Evolutionary conservation across 2,797 vertebrate species (phyloP).

Genomic region (Schizothorax lantsangensis): DNA sequence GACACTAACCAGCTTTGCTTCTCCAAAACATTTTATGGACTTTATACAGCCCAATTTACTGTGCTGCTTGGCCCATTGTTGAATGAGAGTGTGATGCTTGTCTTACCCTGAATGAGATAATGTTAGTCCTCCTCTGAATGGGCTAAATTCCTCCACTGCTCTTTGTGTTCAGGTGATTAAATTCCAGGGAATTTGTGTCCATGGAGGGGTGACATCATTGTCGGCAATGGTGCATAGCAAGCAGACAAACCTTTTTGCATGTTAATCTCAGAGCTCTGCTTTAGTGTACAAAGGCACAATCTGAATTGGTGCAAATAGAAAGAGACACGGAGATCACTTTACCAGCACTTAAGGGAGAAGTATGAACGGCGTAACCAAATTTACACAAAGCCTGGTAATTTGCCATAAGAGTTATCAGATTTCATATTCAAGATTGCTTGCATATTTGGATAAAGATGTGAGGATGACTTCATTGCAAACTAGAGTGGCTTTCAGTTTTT

Average conservation of each 20-base stretch:
- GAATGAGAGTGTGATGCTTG: slow-evolving; percentile 77
- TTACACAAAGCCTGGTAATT: slow-evolving; percentile 25
- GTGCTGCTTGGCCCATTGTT: slow-evolving; percentile 75
- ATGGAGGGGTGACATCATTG: slow-evolving; percentile 71
- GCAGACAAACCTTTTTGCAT: slow-evolving; percentile 74
- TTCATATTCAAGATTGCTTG: slow-evolving; percentile 20
- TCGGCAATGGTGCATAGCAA: slow-evolving; percentile 72
- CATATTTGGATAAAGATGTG: background rate
- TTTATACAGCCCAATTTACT: slow-evolving; percentile 76
- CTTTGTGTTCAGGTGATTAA: slow-evolving; percentile 77
- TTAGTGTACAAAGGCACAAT: slow-evolving; percentile 49
- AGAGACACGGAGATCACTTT: slow-evolving; percentile 22
- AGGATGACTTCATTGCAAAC: slow-evolving; percentile 1
- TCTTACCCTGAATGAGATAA: slow-evolving; percentile 78
- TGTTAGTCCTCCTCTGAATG: slow-evolving; percentile 74
- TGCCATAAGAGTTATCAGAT: slow-evolving; percentile 5
- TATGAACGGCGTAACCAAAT: background rate
- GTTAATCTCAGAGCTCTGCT: slow-evolving; percentile 72
- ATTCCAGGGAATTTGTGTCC: slow-evolving; percentile 73
- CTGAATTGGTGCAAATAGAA: slow-evolving; percentile 38
- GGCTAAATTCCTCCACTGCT: slow-evolving; percentile 67
- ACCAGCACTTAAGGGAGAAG: slow-evolving; percentile 19
- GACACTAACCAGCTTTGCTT: slow-evolving; percentile 76
- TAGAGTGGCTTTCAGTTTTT: slow-evolving; percentile 4
- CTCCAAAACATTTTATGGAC: slow-evolving; percentile 78